These are phyloP conservation scores for Eriocheir sinensis DNA, from an alignment of 1,140 invertebrate species.

Conservation along the genomic window DNA sequence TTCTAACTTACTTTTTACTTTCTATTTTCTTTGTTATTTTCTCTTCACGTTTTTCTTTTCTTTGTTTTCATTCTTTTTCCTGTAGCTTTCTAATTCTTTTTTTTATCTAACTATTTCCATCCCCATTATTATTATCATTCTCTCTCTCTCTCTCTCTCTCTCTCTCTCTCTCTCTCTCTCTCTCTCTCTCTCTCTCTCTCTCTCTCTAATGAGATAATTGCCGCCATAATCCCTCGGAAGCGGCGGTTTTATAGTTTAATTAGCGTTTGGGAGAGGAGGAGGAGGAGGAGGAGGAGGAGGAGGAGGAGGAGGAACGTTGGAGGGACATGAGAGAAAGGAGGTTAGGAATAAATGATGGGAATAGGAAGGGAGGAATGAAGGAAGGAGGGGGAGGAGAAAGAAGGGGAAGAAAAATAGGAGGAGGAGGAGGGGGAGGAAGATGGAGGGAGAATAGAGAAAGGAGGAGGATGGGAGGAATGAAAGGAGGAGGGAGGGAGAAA, in stretches of 20 bases:
- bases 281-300: not conserved
- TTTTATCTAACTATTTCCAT: not conserved
- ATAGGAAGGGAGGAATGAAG: not conserved
- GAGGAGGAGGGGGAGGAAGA: not conserved
- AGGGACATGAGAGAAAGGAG: too few relatives aligned
- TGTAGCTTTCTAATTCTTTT: too few relatives aligned
- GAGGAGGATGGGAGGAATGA: too few relatives aligned
- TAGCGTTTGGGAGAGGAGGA: not conserved
- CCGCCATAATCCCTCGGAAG: not conserved
- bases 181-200: not conserved
- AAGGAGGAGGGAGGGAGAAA: too few relatives aligned
- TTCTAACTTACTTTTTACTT: not conserved
- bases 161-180: constrained; percentile 1
- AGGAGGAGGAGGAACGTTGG: not conserved
- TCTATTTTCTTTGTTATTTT: not conserved
- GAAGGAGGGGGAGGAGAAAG: not conserved
- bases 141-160: constrained; percentile 22
- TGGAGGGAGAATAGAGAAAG: too few relatives aligned
- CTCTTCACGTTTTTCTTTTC: not conserved
- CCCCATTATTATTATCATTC: not conserved
- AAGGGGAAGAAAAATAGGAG: not conserved
- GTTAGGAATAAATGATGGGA: too few relatives aligned
- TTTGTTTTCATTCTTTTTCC: not conserved
- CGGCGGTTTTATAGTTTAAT: not conserved
- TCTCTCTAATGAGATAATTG: not conserved